Evolutionary conservation across 2,113 vertebrate genomes (phyloP).

Genomic region (Myiozetetes cayanensis): DNA sequence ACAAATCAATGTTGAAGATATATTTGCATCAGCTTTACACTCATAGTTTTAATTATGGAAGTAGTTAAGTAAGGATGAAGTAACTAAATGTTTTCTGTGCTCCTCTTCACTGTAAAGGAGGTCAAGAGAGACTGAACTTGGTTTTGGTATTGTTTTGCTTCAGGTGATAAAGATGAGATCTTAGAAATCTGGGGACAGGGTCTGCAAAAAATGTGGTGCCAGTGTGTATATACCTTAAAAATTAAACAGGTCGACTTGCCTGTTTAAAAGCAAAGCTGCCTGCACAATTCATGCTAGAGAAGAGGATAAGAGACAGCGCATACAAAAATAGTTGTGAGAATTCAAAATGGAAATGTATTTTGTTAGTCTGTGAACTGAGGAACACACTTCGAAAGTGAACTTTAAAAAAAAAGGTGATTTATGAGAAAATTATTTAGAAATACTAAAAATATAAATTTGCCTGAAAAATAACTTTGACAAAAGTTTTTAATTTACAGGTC

Average conservation of each 20-base stretch:
- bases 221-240: background rate
- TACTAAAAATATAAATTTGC: background rate
- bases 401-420: background rate
- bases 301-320: background rate
- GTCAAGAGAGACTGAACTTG: background rate
- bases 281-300: background rate
- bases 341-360: background rate
- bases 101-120: background rate
- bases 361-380: background rate
- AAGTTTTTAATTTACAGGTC: background rate
- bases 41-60: background rate
- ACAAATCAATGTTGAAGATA: background rate
- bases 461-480: background rate
- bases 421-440: background rate
- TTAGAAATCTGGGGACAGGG: background rate
- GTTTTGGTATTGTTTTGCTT: background rate
- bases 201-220: background rate
- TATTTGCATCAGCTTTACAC: background rate
- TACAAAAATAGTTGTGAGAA: background rate
- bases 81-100: background rate
- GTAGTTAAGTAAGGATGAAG: background rate
- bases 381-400: background rate
- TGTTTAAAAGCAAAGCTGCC: background rate
- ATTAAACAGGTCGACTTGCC: background rate
- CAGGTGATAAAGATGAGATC: background rate